phyloP scores from a whole-genome alignment of 2,113 vertebrate genomes.

The Gavia stellata region DNA sequence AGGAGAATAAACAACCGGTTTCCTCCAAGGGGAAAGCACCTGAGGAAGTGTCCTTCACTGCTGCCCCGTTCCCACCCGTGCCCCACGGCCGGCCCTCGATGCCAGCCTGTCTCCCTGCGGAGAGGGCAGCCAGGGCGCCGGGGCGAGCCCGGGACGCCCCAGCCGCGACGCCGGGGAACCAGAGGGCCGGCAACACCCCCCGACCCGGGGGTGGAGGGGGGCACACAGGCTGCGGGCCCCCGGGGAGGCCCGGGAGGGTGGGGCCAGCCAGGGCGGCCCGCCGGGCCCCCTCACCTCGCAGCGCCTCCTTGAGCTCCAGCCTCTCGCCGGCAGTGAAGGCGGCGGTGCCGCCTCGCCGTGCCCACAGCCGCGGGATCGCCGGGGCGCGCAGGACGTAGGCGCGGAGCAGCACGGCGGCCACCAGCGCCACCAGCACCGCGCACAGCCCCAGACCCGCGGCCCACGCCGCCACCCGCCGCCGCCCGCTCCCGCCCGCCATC shows the following conservation, averaged over 20 bases:
- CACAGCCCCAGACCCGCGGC: neutral
- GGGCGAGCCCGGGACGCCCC: neutral
- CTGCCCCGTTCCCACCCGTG: neutral
- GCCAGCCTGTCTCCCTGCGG: neutral
- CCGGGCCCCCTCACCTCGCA: slow-evolving; percentile 66
- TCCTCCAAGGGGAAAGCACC: neutral
- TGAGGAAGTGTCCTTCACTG: neutral
- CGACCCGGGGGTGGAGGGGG: fast-evolving
- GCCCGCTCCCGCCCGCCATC: neutral
- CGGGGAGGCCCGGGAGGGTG: neutral
- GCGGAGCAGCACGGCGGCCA: neutral
- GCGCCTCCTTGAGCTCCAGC: slow-evolving; percentile 50
- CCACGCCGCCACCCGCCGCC: neutral
- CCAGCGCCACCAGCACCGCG: neutral
- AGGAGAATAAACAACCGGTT: neutral
- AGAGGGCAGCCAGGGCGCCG: neutral
- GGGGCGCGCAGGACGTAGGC: neutral
- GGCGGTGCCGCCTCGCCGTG: neutral
- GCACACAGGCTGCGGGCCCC: neutral
- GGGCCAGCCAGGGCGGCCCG: neutral
- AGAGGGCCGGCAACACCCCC: neutral
- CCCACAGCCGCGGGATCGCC: neutral
- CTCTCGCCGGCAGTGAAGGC: slow-evolving; percentile 42
- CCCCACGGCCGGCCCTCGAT: neutral
- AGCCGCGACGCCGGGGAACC: neutral